A percentile compares a stretch with the other conserved stretches of the same genome.
phyloP scores from a whole-genome alignment of 2,888 invertebrate species.

The Nomada ferruginata region DNA sequence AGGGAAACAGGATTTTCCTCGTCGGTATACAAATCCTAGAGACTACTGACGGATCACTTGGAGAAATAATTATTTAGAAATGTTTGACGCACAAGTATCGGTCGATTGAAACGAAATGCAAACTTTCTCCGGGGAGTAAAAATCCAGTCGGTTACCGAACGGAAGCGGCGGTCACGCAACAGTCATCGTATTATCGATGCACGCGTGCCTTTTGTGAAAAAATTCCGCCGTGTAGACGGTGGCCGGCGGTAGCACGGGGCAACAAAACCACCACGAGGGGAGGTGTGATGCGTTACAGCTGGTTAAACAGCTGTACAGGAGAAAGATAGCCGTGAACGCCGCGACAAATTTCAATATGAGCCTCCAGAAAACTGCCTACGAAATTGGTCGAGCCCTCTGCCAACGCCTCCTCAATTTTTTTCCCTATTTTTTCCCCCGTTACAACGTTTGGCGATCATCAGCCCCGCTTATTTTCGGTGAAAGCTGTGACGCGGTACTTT shows the following conservation, averaged over 20 bases:
- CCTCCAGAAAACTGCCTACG: constrained; percentile 63
- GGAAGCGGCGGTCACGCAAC: constrained; percentile 73
- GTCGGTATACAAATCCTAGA: too few species aligned
- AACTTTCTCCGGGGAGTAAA: constrained; percentile 29
- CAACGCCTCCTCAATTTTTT: background rate
- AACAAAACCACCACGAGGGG: constrained; percentile 47
- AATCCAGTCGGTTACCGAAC: constrained; percentile 54
- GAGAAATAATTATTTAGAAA: too few species aligned
- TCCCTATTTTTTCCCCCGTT: background rate
- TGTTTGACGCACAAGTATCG: background rate
- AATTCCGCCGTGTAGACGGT: constrained; percentile 64
- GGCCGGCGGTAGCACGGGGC: constrained; percentile 38
- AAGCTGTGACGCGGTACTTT: background rate
- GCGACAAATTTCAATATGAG: constrained; percentile 72
- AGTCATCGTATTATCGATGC: constrained; percentile 70
- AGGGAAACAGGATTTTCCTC: too few species aligned
- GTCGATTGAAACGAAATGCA: background rate
- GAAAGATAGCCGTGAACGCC: constrained; percentile 70
- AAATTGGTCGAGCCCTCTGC: constrained; percentile 62
- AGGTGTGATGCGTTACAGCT: constrained; percentile 76
- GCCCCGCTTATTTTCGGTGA: constrained; percentile 26
- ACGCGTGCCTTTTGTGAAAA: constrained; percentile 74
- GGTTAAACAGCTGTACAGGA: constrained; percentile 76
- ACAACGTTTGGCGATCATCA: background rate
- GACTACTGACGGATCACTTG: too few species aligned